phyloP scores from a whole-genome alignment of 2,888 invertebrate genomes.

The Drosophila vallismaia region DNA sequence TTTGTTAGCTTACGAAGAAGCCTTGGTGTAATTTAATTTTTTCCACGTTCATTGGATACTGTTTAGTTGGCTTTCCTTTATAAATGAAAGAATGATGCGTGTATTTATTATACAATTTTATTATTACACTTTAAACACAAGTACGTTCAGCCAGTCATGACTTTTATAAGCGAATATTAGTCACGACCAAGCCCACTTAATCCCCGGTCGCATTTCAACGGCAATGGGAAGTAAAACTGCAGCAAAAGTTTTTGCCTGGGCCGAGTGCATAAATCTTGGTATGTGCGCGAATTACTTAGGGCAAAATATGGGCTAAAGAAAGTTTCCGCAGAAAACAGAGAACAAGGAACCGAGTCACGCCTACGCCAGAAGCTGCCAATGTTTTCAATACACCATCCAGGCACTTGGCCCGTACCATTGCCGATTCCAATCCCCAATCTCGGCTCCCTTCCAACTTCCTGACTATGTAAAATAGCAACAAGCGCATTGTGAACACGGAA shows the following conservation, averaged over 20 bases:
- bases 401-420: constrained; percentile 5
- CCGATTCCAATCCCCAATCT: constrained; percentile 16
- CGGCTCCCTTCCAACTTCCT: constrained; percentile 24
- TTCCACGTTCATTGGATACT: not conserved
- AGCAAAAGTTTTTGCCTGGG: constrained; percentile 46
- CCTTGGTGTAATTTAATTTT: not conserved
- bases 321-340: constrained; percentile 60
- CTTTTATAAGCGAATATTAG: constrained; percentile 19
- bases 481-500: constrained; percentile 68
- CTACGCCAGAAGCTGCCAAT: constrained; percentile 69
- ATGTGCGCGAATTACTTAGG: constrained; percentile 69
- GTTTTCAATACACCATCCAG: constrained; percentile 60
- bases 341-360: constrained; percentile 62
- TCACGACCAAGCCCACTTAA: constrained; percentile 49
- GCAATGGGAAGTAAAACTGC: constrained; percentile 44
- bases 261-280: constrained; percentile 68
- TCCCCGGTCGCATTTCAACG: constrained; percentile 59
- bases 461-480: constrained; percentile 71
- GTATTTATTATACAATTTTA: no score
- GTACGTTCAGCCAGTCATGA: not conserved
- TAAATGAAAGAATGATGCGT: no score
- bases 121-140: no score
- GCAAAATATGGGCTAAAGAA: constrained; percentile 51
- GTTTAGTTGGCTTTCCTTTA: not conserved
- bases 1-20: not conserved